A percentile compares a stretch with the other conserved stretches of the same genome.
Evolutionary conservation across 2,888 invertebrate genomes (phyloP).

Genomic region (Argyra leucocephala): DNA sequence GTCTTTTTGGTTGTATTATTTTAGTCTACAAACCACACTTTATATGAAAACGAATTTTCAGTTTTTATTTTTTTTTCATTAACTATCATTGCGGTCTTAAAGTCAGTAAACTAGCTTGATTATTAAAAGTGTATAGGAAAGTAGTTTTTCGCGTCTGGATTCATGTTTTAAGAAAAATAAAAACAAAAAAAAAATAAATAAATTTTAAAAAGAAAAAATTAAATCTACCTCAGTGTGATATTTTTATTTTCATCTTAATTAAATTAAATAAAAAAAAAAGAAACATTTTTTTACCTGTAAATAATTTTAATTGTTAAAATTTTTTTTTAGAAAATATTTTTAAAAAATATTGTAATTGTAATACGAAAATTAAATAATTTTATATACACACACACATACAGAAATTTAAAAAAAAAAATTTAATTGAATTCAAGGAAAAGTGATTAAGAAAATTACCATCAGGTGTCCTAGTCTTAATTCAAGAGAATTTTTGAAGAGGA

Average conservation of each 20-base stretch:
- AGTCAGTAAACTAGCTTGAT: not conserved
- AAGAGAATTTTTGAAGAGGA: too few species aligned
- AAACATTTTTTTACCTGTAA: not conserved
- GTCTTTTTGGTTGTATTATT: too few species aligned
- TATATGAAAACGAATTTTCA: not conserved
- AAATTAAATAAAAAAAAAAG: too few species aligned
- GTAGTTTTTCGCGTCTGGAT: not conserved
- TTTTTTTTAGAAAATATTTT: too few species aligned
- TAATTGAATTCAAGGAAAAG: too few species aligned
- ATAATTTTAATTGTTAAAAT: too few species aligned
- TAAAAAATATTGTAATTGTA: too few species aligned
- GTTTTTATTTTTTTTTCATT: not conserved
- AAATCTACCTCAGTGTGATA: not conserved
- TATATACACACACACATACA: too few species aligned
- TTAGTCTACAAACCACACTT: not conserved
- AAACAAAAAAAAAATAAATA: not conserved
- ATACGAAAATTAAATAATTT: too few species aligned
- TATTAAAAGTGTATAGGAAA: not conserved
- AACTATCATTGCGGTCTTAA: not conserved
- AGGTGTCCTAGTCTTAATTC: too few species aligned
- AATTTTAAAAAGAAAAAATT: not conserved
- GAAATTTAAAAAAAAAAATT: too few species aligned
- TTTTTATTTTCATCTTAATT: not conserved
- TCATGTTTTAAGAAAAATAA: not conserved
- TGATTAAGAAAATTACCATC: too few species aligned